Base-by-base conservation (phyloP, 2,113 vertebrate species). In the Larimichthys polyactis region DNA sequence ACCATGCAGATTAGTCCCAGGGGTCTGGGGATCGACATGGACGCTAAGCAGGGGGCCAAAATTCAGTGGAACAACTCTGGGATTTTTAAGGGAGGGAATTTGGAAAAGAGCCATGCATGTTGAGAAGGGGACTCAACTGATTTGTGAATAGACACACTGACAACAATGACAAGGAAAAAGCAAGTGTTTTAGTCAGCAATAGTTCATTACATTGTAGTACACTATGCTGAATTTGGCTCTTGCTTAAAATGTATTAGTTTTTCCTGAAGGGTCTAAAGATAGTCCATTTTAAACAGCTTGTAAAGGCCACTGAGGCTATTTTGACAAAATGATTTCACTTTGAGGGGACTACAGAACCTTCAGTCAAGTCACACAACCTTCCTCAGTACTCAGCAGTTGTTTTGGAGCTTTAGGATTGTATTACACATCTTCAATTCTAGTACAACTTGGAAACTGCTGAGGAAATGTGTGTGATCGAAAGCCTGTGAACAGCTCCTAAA, bases 1-100 rank as follows among this genome's bases (percentile, higher is more conserved):
- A 78, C 88, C 74, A 75, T 17, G 67, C 85, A 85, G 87, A 93
- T 94, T 93, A 93, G 83, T 92, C 91, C 89, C 79, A 55, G 84
- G 72, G 90, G 92, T 73, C 64, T 14, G 46, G 11, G 32, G 64
- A 74, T 80, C 40, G 46, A 70, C 72, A 29, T 27, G 59, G 81
- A 73, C 29, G 17, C 40, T 71, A 57, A 81, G 80, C 75, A 88
- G 63, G 54, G 57, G 48, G 36, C 19, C 27, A 3, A 58, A 19
- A 24, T 51, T 62, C 70, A 54, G 24, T 46, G 20, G 52, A 49
- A 60, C 40, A 32, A 60, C 76, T 40, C 12, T 17, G 68, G 20
- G 16, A 29, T 36, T 52, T 71, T 19, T 44, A 20, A 59, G 43
- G 4, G 20, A 20, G 17, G 65, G 49, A n/a, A 36, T 55, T 78